phyloP scores from a whole-genome alignment of 2,113 vertebrate genomes.

The Burhinus bistriatus region DNA sequence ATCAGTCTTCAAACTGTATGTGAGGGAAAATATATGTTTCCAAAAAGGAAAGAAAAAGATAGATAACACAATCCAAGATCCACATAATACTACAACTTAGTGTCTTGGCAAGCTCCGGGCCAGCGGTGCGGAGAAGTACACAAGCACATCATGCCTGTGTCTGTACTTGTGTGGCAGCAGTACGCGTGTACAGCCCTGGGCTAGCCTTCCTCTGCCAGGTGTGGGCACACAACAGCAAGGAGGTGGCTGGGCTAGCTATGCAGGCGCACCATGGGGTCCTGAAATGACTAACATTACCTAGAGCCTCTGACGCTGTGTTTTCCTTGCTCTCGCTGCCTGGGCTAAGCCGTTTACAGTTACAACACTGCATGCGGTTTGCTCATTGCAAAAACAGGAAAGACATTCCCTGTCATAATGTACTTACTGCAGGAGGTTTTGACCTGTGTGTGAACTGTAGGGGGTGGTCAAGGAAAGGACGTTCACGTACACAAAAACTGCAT shows the following conservation, averaged over 20 bases:
- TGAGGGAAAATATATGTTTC: background rate
- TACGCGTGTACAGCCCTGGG: background rate
- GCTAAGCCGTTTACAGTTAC: background rate
- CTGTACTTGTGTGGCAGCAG: background rate
- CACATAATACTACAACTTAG: background rate
- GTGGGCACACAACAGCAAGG: background rate
- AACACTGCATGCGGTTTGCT: fast-evolving
- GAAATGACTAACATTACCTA: background rate
- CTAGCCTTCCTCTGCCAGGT: background rate
- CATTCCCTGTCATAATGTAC: background rate
- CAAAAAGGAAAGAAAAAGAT: background rate
- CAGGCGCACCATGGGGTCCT: background rate
- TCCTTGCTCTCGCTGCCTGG: background rate
- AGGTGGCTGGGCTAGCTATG: background rate
- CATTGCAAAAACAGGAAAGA: background rate
- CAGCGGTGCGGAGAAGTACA: background rate
- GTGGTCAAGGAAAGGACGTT: background rate
- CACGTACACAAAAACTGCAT: background rate
- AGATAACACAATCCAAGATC: background rate
- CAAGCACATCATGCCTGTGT: background rate
- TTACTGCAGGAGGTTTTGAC: background rate
- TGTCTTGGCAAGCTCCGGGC: background rate
- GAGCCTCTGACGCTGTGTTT: background rate
- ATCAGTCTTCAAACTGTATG: background rate
- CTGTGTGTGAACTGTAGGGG: background rate